Evolutionary conservation across 2,888 invertebrate genomes (phyloP), one percentile per base, ranked within the genome.

Genomic region (Lasiommata megera): DNA sequence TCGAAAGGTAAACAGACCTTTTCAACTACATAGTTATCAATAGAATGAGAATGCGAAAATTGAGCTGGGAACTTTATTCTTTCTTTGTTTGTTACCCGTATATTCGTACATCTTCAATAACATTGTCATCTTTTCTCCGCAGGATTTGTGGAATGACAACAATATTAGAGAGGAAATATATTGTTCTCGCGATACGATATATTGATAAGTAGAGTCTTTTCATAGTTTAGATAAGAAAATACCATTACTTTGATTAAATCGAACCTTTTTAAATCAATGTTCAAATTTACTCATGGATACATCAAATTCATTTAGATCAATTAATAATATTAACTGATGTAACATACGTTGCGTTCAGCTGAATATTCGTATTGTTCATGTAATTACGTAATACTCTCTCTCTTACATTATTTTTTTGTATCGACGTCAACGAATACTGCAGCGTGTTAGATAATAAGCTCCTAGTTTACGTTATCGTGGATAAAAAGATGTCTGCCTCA

Each of bases 121-220:
- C 77, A 74, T 72, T 77, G 77, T 76, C 76, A 57, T 60, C 58
- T 73, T 69, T 76, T 70, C 73, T 76, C 76, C 70, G 37, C 60
- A 67, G 73, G 77, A 77, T 72, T 76, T 73, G 69, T 68, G 65
- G 66, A 73, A 78, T 71, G 74, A 75, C 71, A 73, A 74, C 76
- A 76, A 72, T 78, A 73, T 77, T 77, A 77, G 77, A 76, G 79
- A 77, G 79, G 73, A 54, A 74, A 78, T 77, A 75, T 73, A 74
- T 76, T 37, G 54, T 54, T 51, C 51, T 51, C 51, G 40, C 38
- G n/a, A 40, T 51, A 16, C n/a, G 40, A 51, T 41, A 40, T 29
- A 51, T 51, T 17, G 51, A 51, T 51, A 51, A 50, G 46, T 31
- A 16, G 16, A 46, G 46, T 6, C 31, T 31, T 46, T 46, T 46